Base-by-base conservation (phyloP, 2,797 vertebrate genomes). In the Salmo trutta region DNA sequence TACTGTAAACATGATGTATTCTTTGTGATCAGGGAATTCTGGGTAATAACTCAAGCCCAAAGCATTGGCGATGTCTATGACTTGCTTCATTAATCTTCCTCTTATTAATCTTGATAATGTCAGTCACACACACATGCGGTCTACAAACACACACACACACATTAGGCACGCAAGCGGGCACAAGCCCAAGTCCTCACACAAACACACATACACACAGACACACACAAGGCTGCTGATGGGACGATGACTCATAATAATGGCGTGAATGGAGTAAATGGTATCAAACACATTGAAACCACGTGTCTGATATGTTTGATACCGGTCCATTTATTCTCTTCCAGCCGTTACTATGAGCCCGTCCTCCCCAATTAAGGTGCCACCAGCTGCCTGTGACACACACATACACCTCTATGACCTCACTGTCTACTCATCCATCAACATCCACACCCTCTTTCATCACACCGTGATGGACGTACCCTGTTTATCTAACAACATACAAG, bases 1-100 rank as follows among this genome's bases (percentile, higher is more conserved):
- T 67, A 36, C 65, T 75, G 52, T 70, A 82, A 75, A 78, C 41
- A 74, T 74, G 73, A 81, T 74, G 65, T 24, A 41, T 62, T 52
- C 59, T 29, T 36, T 80, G 56, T 69, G 76, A 79, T 79, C 47
- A 41, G 82, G 71, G 52, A 71, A 53, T 71, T 77, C 17, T 17
- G 3, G 24, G 75, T 41, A 74, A 73, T 74, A 81, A 77, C 74
- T 78, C 64, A 73, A 77, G 70, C 17, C 10, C 31, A 72, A 67
- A 19, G 21, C 59, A 70, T 69, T 69, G 66, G 64, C 33, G 41
- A 53, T 64, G 27, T 71, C 71, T 64, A 67, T 67, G 54, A 72
- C 27, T 67, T 15, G 41, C 80, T 67, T 76, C 75, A 81, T 71
- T 78, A 75, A 73, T 71, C 69, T 52, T 56, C 41, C 53, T 47